Evolutionary conservation across 1,140 invertebrate species (phyloP).

Genomic region (Dryas iulia): DNA sequence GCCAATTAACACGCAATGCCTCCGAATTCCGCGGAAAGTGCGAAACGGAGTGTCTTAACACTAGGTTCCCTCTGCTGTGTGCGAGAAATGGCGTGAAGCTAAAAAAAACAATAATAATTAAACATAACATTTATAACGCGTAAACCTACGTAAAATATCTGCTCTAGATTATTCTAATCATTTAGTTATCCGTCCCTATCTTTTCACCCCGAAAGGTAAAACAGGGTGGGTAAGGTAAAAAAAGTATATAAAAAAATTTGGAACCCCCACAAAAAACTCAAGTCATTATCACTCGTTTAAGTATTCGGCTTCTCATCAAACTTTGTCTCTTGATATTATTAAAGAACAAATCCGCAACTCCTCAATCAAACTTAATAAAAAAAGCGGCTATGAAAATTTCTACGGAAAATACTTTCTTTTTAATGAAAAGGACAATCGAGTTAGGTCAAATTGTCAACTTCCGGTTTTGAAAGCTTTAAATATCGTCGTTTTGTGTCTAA

Average conservation of each 20-base stretch:
- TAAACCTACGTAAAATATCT: too few species aligned
- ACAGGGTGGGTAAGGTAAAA: neutral
- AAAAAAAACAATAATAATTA: too few species aligned
- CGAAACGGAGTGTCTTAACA: too few species aligned
- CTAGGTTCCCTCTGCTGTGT: too few species aligned
- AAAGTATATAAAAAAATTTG: neutral
- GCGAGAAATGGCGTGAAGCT: too few species aligned
- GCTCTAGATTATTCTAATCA: too few species aligned
- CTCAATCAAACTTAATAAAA: slow-evolving; percentile 2
- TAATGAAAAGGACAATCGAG: neutral
- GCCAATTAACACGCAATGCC: too few species aligned
- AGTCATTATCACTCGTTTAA: neutral
- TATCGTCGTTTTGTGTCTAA: neutral
- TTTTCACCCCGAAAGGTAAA: neutral
- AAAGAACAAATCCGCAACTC: neutral
- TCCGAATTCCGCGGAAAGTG: too few species aligned
- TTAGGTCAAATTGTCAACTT: neutral
- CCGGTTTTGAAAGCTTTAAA: neutral
- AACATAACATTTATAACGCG: too few species aligned
- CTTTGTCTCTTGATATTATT: neutral
- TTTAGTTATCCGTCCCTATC: neutral
- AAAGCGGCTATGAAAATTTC: neutral
- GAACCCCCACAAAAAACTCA: neutral
- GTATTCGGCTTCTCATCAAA: neutral
- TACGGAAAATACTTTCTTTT: neutral